A percentile compares a stretch with the other conserved stretches of the same genome.
Conservation (phyloP, 2,888 invertebrate species). For the Aleiodes leptofemur region DNA sequence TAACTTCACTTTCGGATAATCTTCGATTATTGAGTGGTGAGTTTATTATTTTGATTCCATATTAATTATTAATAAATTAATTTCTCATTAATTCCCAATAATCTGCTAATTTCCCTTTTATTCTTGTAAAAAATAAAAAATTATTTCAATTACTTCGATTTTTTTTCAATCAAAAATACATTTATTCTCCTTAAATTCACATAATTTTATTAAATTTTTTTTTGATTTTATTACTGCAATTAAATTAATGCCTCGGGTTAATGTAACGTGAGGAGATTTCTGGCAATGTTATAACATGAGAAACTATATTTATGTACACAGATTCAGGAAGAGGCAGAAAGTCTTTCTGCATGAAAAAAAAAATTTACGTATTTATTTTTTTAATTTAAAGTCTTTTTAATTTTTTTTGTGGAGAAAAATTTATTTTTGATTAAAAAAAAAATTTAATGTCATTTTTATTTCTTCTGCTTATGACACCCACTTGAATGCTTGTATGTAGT, state of each 20-base stretch:
- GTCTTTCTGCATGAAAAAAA: background rate
- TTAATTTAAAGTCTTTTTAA: background rate
- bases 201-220: background rate
- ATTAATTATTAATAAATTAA: no score
- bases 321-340: background rate
- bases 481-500: slow-evolving; percentile 3
- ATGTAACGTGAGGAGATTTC: slow-evolving; percentile 20
- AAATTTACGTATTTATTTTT: background rate
- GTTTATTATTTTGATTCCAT: no score
- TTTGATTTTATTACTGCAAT: slow-evolving; percentile 13
- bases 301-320: slow-evolving; percentile 25
- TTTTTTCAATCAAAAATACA: background rate
- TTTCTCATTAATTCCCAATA: no score
- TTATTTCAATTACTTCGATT: no score
- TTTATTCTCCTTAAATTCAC: background rate
- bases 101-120: no score
- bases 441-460: background rate
- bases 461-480: background rate
- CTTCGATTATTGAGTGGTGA: no score
- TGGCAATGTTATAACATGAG: slow-evolving; percentile 9
- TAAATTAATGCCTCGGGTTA: slow-evolving; percentile 6
- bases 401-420: background rate
- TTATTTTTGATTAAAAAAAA: background rate
- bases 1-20: no score
- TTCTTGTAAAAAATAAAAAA: no score